Conservation (phyloP, 2,888 invertebrate species). For the Andrena bicolor region DNA sequence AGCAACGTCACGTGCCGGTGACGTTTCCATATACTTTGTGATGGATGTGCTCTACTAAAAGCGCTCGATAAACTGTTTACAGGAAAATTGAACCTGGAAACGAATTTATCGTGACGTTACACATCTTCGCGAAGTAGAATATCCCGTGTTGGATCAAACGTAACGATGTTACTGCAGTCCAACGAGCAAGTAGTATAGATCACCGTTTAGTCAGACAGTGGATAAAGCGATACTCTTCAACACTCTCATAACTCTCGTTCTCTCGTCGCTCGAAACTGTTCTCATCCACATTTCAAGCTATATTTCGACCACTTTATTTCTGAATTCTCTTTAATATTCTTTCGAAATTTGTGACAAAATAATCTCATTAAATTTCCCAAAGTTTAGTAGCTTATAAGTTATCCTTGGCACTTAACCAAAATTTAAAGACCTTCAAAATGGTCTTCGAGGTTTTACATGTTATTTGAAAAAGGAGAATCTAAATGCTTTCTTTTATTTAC, state of each 20-base stretch:
- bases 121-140: constrained; percentile 39
- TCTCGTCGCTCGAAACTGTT: constrained; percentile 6
- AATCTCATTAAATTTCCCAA: no score
- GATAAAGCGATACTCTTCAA: constrained; percentile 50
- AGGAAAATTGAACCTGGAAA: neutral
- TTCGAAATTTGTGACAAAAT: no score
- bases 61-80: neutral
- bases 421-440: no score
- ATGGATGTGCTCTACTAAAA: neutral
- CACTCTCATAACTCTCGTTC: constrained; percentile 45
- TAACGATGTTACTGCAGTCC: constrained; percentile 45
- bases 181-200: constrained; percentile 51
- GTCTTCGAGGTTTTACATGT: no score
- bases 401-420: no score
- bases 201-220: constrained; percentile 50
- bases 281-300: neutral
- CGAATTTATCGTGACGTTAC: neutral
- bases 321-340: no score
- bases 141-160: constrained; percentile 44
- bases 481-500: neutral
- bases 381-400: no score
- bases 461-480: neutral
- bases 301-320: no score
- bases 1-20: neutral
- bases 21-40: neutral